phyloP scores from a whole-genome alignment of 2,888 invertebrate species.

The Pristionchus exspectatus region DNA sequence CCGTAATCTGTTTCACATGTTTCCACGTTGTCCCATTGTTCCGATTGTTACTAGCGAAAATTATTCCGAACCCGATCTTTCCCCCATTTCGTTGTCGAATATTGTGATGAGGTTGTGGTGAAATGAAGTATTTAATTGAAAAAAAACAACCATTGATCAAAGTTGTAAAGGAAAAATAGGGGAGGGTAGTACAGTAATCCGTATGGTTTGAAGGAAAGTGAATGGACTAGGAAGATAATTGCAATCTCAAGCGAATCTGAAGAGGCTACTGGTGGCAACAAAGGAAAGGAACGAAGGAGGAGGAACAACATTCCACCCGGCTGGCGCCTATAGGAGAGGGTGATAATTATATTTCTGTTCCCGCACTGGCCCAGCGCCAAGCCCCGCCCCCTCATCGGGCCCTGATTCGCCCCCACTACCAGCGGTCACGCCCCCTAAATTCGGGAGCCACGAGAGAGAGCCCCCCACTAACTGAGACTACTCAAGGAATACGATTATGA shows the following conservation, averaged over 20 bases:
- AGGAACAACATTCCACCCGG: not conserved
- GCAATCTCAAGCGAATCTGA: not conserved
- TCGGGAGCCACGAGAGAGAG: not conserved
- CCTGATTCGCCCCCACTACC: constrained; percentile 14
- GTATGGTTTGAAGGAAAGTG: not conserved
- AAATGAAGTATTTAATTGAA: not conserved
- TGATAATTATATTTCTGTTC: constrained; percentile 4
- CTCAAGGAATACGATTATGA: constrained; percentile 38
- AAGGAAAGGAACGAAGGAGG: not conserved
- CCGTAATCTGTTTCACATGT: constrained; percentile 19
- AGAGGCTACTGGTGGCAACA: constrained; percentile 17
- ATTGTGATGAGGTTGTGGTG: not conserved
- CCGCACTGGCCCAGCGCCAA: constrained; percentile 11
- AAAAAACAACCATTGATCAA: not conserved
- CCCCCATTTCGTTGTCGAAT: not conserved
- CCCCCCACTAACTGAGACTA: constrained; percentile 20
- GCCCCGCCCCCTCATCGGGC: not conserved
- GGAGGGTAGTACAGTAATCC: not conserved
- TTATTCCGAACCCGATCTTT: not conserved
- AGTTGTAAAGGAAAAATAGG: not conserved
- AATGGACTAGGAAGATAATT: not conserved
- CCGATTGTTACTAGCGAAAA: not conserved
- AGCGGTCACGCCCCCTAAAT: not conserved
- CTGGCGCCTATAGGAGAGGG: not conserved
- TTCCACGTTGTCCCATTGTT: not conserved